Evolutionary conservation across 1,140 invertebrate genomes (phyloP).

Genomic region (Cyclina sinensis): DNA sequence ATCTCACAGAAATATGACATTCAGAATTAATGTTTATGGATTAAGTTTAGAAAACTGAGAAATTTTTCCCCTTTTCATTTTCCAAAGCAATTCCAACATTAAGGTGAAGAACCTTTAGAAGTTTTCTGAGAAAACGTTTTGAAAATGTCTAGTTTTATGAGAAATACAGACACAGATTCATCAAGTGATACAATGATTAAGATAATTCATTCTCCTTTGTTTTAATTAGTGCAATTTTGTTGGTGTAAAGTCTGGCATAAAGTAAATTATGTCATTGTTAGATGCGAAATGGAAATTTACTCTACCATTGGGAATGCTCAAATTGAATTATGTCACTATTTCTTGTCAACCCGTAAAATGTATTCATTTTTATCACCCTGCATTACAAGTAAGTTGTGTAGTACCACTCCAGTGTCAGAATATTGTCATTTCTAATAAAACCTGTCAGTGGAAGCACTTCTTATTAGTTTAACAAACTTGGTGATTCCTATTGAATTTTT

Average conservation of each 20-base stretch:
- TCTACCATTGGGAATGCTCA: background rate
- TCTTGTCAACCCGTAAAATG: background rate
- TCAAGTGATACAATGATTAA: background rate
- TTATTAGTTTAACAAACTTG: too few relatives aligned
- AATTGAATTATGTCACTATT: background rate
- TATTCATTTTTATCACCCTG: background rate
- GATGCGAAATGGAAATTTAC: slow-evolving; percentile 7
- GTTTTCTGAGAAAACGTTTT: background rate
- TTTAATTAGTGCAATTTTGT: slow-evolving; percentile 16
- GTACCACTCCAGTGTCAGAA: too few relatives aligned
- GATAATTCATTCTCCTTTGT: background rate
- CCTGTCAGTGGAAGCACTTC: too few relatives aligned
- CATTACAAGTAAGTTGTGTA: too few relatives aligned
- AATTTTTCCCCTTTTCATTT: background rate
- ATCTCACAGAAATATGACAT: background rate
- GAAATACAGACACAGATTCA: background rate
- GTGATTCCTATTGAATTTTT: too few relatives aligned
- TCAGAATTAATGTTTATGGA: background rate
- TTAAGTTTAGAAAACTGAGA: background rate
- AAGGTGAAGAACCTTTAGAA: background rate
- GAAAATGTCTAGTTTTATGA: background rate
- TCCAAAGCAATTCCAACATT: background rate
- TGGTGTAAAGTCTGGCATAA: background rate
- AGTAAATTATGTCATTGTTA: slow-evolving; percentile 45
- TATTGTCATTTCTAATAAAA: too few relatives aligned